Evolutionary conservation across 1,140 invertebrate species (phyloP).

Genomic region (Hylyphantes graminicola): DNA sequence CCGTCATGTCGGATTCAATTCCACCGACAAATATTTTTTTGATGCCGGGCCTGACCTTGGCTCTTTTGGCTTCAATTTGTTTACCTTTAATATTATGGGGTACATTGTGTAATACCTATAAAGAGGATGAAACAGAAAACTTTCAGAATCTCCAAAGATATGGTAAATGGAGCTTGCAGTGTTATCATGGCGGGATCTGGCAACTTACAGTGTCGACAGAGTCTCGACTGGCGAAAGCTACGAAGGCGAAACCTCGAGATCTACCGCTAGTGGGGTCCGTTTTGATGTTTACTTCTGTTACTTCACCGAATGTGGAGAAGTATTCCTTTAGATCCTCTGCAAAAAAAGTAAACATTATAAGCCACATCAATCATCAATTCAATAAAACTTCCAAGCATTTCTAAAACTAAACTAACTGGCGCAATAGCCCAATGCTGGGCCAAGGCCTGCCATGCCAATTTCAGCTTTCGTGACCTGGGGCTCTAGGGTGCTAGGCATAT

Average conservation of each 20-base stretch:
- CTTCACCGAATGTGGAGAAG: constrained; percentile 89
- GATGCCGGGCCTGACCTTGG: constrained; percentile 85
- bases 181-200: neutral
- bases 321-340: constrained; percentile 93
- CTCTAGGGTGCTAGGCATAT: too few species aligned
- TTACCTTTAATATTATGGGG: constrained; percentile 93
- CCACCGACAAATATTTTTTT: constrained; percentile 94
- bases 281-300: constrained; percentile 94
- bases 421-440: too few species aligned
- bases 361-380: neutral
- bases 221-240: constrained; percentile 89
- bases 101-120: constrained; percentile 76
- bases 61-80: constrained; percentile 95
- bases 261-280: constrained; percentile 90
- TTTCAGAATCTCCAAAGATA: neutral
- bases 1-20: constrained; percentile 86
- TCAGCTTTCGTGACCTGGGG: too few species aligned
- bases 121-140: constrained; percentile 25
- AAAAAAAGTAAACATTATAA: constrained; percentile 68
- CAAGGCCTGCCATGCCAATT: too few species aligned
- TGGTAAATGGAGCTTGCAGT: neutral
- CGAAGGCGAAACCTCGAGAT: constrained; percentile 93
- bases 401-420: too few species aligned
- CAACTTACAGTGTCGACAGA: constrained; percentile 85
- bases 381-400: too few species aligned